Evolutionary conservation across 2,113 vertebrate species (phyloP), one percentile per base, ranked within the genome.

Genomic region (Chloropsis cyanopogon): DNA sequence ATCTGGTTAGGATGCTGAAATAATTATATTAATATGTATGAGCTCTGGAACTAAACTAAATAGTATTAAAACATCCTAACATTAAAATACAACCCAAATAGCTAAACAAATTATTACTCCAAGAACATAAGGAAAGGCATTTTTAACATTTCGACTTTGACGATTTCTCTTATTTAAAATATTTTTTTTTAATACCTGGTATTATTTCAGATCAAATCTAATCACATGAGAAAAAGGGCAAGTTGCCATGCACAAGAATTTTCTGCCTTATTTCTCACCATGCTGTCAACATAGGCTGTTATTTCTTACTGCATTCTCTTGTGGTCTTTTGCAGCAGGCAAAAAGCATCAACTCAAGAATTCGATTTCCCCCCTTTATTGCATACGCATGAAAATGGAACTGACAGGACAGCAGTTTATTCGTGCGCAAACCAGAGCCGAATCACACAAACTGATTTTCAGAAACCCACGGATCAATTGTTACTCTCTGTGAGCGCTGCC

Each of bases 391-490:
- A 81, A 80, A 82, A 79, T 2, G 6, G 31, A 82, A 35, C 46
- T 86, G 82, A 64, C 86, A 93, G 69, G 79, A 81, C 52, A 94
- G 79, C 54, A 76, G 70, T 20, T 91, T 73, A 86, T 71, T 88
- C 35, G 50, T 9, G 31, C 57, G 53, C 44, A 73, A 60, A 46
- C 26, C 56, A 57, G 47, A 85, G 50, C 23, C 39, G 33, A 71
- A 26, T 29, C 2, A 2, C 25, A 9, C 11, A 31, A 11, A 31
- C 29, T 7, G 17, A 33, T 46, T 83, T 86, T 82, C 66, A 82
- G 54, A 92, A 90, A 65, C n/a, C 73, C 66, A 56, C 14, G 42
- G 54, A 78, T 73, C 79, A 65, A 61, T 53, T 31, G 10, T 19
- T 63, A 35, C 14, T 71, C 20, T 12, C 44, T 5, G 23, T 7